These are phyloP conservation scores for Neoitamus cyanurus DNA, from an alignment of 2,888 invertebrate genomes.

Conservation along the genomic window DNA sequence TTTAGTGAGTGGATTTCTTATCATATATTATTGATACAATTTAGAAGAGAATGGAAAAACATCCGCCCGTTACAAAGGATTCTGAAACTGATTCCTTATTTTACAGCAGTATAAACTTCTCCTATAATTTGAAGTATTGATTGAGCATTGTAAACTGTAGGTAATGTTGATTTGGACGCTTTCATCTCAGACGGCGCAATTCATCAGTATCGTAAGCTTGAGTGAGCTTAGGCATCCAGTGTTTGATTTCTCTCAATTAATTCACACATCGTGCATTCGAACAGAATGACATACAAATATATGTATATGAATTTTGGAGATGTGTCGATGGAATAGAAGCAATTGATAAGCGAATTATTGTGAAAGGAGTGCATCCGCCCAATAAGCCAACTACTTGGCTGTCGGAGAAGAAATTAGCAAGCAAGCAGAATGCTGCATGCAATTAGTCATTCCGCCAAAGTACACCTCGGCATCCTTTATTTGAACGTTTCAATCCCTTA, in stretches of 20 bases:
- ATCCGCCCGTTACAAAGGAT: too few species aligned
- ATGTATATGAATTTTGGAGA: background rate
- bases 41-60: too few species aligned
- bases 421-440: conserved; percentile 2
- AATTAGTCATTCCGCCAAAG: conserved; percentile 18
- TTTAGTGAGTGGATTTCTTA: too few species aligned
- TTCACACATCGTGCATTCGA: background rate
- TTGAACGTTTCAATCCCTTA: conserved; percentile 31
- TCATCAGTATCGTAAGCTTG: background rate
- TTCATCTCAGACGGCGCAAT: background rate
- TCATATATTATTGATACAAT: too few species aligned
- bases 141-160: too few species aligned
- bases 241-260: background rate
- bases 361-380: background rate
- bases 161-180: too few species aligned
- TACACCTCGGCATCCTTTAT: background rate
- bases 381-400: background rate
- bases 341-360: background rate
- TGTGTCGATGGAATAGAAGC: background rate
- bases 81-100: too few species aligned
- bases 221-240: background rate
- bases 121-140: background rate
- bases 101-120: too few species aligned
- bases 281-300: too few species aligned
- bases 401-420: background rate